Conservation (phyloP, 1,140 invertebrate genomes). For the Zaprionus nigranus region DNA sequence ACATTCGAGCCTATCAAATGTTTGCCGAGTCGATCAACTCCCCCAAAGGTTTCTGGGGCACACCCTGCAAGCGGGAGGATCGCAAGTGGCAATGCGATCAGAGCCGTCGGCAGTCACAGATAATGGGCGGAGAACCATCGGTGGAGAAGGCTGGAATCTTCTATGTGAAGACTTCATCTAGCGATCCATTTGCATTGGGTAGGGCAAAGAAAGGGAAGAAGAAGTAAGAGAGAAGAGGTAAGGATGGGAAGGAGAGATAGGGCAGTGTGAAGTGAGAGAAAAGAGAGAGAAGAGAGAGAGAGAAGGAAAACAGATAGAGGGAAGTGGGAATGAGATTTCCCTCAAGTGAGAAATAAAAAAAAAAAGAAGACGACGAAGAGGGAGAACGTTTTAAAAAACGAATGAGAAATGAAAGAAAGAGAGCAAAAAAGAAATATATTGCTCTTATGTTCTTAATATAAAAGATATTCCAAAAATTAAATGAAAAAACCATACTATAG, state of each 20-base stretch:
- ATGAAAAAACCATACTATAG: not conserved
- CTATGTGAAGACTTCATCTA: slow-evolving; percentile 85
- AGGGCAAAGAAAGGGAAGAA: not conserved
- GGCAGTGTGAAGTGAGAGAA: too few species aligned
- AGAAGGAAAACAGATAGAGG: too few species aligned
- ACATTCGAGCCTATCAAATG: slow-evolving; percentile 86
- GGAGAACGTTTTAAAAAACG: too few species aligned
- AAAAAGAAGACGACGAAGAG: too few species aligned
- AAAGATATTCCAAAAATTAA: not conserved
- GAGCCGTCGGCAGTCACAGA: slow-evolving; percentile 75
- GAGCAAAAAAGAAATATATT: too few species aligned
- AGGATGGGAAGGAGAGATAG: too few species aligned
- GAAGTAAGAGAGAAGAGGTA: not conserved
- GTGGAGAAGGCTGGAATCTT: slow-evolving; percentile 84
- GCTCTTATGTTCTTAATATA: too few species aligned
- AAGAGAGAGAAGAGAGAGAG: too few species aligned
- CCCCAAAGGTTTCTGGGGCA: slow-evolving; percentile 73
- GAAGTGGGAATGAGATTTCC: too few species aligned
- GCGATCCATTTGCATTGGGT: slow-evolving; percentile 84
- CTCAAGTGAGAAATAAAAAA: too few species aligned
- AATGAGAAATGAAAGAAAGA: not conserved
- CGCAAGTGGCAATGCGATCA: slow-evolving; percentile 73
- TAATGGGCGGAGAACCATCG: slow-evolving; percentile 85
- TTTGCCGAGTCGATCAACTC: slow-evolving; percentile 86
- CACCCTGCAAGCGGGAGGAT: slow-evolving; percentile 56